Base-by-base conservation (phyloP, 2,888 invertebrate species). In the Lithophane socia region DNA sequence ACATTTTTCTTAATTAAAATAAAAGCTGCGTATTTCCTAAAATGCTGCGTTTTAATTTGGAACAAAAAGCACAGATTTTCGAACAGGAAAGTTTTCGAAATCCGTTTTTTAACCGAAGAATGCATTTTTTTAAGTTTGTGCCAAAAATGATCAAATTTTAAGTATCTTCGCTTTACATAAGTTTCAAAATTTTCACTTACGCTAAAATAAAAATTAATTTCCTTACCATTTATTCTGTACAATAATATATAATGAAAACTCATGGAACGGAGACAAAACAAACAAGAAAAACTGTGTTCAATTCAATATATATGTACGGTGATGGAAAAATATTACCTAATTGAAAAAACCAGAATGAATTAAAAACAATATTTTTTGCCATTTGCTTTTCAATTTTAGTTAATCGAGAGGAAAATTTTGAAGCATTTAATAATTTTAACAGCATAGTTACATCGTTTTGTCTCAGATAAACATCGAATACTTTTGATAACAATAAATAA, bases 401-500 rank as follows among this genome's bases (percentile, higher is more conserved):
- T 56, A 42, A 58, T 52, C 8, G 10, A n/a, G 3, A 0, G 8
- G 4, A 5, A 18, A 71, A 56, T 83, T 85, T 76, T 52, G 73
- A 84, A 87, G 88, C 81, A n/a, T 77, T 79, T 78, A 56, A 61
- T 65, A 66, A 44, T 79, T 78, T 76, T 65, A 73, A 81, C 73
- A 75, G 69, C 67, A 65, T 65, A 77, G 70, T 72, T 82, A 84
- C 2, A 74, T 79, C 66, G 89, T 86, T 87, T 89, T 89, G 89
- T 89, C 89, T 90, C 89, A 47, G 83, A 82, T 88, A 85, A 86
- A 83, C 81, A 81, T 89, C 82, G 84, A 92, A 92, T 91, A 92
- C 91, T 92, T 92, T 84, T 82, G 72, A 82, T 94, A 94, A 92
- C 89, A 94, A 96, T 95, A 95, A 96, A 95, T 95, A 94, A 91